phyloP scores from a whole-genome alignment of 2,888 invertebrate species.

The Arenicola marina region DNA sequence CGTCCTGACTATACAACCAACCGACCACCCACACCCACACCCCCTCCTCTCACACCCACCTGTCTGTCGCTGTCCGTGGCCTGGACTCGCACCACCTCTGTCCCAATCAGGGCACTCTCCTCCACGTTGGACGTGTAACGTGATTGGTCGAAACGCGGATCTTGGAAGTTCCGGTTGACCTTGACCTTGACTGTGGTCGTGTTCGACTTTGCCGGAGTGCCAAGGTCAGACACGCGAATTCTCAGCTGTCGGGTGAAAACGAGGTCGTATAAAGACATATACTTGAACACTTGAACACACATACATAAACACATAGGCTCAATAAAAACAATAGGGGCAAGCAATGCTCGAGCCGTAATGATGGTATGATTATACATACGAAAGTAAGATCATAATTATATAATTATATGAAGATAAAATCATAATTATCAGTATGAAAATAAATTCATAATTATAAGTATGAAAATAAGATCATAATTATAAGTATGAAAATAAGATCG shows the following conservation, averaged over 20 bases:
- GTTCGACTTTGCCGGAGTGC: slow-evolving; percentile 65
- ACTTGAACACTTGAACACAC: too few relatives aligned
- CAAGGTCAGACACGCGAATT: slow-evolving; percentile 80
- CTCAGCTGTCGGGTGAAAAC: slow-evolving; percentile 61
- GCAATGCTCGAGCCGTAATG: too few relatives aligned
- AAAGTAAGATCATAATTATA: not conserved
- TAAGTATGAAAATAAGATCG: not conserved
- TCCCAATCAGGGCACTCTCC: slow-evolving; percentile 30
- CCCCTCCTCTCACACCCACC: too few relatives aligned
- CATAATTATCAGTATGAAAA: not conserved
- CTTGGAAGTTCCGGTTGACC: slow-evolving; percentile 45
- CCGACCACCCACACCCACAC: too few relatives aligned
- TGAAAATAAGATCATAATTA: not conserved
- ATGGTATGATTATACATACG: too few relatives aligned
- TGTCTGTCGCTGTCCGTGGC: slow-evolving; percentile 42
- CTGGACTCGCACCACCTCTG: slow-evolving; percentile 31
- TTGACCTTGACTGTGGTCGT: slow-evolving; percentile 38
- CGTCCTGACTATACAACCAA: too few relatives aligned
- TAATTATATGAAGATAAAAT: not conserved
- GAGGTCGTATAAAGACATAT: not conserved
- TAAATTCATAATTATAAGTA: not conserved
- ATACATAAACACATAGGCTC: too few relatives aligned
- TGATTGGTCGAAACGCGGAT: slow-evolving; percentile 34
- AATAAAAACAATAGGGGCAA: too few relatives aligned
- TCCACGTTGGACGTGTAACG: slow-evolving; percentile 21